Conservation (phyloP, 2,797 vertebrate species). For the Karalla daura region DNA sequence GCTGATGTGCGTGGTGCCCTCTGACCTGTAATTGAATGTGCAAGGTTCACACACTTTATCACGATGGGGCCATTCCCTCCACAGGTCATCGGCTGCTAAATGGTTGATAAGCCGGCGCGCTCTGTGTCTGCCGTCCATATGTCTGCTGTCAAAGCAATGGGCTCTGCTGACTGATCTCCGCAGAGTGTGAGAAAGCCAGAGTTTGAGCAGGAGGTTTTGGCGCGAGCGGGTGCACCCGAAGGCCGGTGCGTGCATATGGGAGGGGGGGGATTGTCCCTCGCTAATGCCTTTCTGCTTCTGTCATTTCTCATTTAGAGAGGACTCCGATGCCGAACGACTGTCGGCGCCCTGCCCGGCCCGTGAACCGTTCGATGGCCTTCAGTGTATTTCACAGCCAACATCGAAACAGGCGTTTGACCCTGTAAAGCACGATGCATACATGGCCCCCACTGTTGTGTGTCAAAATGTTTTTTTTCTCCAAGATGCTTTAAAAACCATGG, state of each 20-base stretch:
- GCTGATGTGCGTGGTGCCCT: conserved; percentile 64
- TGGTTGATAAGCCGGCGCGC: conserved; percentile 71
- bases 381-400: conserved; percentile 29
- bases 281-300: conserved; percentile 41
- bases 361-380: conserved; percentile 45
- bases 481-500: conserved; percentile 11
- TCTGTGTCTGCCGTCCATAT: conserved; percentile 55
- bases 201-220: conserved; percentile 41
- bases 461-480: conserved; percentile 1
- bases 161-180: conserved; percentile 56
- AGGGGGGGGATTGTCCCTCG: conserved; percentile 50
- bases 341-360: conserved; percentile 32
- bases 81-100: conserved; percentile 80
- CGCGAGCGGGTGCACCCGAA: not conserved
- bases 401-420: conserved; percentile 15
- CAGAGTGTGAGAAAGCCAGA: conserved; percentile 39
- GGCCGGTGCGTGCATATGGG: not conserved
- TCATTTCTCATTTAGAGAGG: conserved; percentile 55
- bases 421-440: not conserved
- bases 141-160: conserved; percentile 67
- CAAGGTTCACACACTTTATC: conserved; percentile 74
- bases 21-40: conserved; percentile 78
- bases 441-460: conserved; percentile 5
- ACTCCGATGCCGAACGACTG: conserved; percentile 35
- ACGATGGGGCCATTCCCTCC: conserved; percentile 64